Base-by-base conservation (phyloP, 1,140 invertebrate genomes). In the Scaptomyza pallida region DNA sequence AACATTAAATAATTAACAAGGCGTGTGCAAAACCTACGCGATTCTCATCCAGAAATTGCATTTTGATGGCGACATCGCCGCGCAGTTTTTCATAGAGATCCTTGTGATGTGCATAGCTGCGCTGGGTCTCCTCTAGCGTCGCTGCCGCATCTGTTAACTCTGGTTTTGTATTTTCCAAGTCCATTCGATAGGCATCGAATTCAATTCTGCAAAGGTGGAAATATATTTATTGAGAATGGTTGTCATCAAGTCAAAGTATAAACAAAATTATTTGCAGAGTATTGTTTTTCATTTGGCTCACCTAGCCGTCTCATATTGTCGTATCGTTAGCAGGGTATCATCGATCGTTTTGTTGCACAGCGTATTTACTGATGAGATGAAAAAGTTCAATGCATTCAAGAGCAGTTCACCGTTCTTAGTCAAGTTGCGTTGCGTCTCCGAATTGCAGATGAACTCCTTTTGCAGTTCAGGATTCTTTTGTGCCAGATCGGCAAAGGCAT, bases 331-430 rank as follows among this genome's bases (percentile, higher is more conserved):
- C 75, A 99, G 93, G 1, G 98, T 98, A 91, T 99, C 98, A 92
- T 99, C 98, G 90, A 99, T 99, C 21, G 97, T 99, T 93, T 98
- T 98, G 92, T 98, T 97, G 92, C 97, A 98, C 76, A 99, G 93
- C 35, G 98, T 99, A 92, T 97, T 97, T 9, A 99, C 95, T 44
- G 97, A 97, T 48, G 97, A 98, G 78, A 97, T 97, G 93, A 99
- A 99, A 93, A 98, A 99, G 92, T 98, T 98, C 72, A 99, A 93
- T 62, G 97, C 98, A 70, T 95, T 95, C 78, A 99, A 92, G 44
- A 99, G 92, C 64, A 96, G 95, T 93, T 99, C 98, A 15, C 98
- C 98, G 92, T 99, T 98, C 92, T 97, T 98, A 23, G 96, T 97
- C 35, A 99, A 92, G 89, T 96, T 97, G 89, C 97, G 93, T 93